Evolutionary conservation across 2,113 vertebrate species (phyloP).

Genomic region (Dipodomys ordii): DNA sequence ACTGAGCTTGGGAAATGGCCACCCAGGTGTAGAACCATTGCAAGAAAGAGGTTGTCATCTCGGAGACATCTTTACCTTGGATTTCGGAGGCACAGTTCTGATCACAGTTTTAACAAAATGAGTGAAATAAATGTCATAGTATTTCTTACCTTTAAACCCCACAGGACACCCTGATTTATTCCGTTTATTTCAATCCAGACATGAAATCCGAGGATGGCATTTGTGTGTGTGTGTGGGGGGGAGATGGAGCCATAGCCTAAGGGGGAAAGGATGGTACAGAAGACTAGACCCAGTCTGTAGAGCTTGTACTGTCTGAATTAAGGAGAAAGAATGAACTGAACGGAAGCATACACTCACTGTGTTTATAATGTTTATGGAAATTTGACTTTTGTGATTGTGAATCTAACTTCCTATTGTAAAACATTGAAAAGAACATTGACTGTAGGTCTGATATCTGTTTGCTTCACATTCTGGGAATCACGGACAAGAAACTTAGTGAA

Average conservation of each 20-base stretch:
- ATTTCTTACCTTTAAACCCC: background rate
- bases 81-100: background rate
- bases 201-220: background rate
- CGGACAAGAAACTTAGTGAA: background rate
- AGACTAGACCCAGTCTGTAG: conserved; percentile 8
- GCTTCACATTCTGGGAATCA: background rate
- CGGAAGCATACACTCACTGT: conserved; percentile 54
- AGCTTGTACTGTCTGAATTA: conserved; percentile 57
- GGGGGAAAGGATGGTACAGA: background rate
- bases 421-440: conserved; percentile 30
- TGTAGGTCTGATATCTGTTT: background rate
- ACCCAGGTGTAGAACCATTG: background rate
- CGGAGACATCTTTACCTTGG: background rate
- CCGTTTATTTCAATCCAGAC: background rate
- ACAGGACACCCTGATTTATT: background rate
- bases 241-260: background rate
- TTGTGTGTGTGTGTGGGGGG: background rate
- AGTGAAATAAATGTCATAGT: background rate
- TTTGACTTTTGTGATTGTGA: conserved; percentile 11
- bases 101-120: background rate
- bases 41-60: background rate
- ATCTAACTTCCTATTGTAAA: conserved; percentile 22
- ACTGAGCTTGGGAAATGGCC: background rate
- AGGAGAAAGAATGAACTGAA: conserved; percentile 65
- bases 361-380: conserved; percentile 65